Percentiles rank a stretch among this genome's conserved stretches.
These are phyloP conservation scores for Leptopilina syphax DNA, from an alignment of 2,888 invertebrate genomes.

Conservation along the genomic window DNA sequence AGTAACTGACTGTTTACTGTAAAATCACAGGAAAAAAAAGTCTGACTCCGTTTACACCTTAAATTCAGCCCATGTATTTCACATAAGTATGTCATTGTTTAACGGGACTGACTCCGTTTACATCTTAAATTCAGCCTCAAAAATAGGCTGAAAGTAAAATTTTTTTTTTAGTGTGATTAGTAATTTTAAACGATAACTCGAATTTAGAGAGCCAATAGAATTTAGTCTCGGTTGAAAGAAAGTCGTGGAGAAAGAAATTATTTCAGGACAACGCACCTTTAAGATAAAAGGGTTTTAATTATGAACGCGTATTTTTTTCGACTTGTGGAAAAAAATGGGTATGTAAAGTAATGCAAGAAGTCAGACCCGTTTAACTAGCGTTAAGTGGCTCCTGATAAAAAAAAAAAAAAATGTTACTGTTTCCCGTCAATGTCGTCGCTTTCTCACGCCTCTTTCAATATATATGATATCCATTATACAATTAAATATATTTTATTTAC, in stretches of 20 bases:
- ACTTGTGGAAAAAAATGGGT: background rate
- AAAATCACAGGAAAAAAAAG: too few species aligned
- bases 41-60: too few species aligned
- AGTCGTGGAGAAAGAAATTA: background rate
- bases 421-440: conserved; percentile 4
- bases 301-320: conserved; percentile 9
- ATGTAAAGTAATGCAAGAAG: conserved; percentile 32
- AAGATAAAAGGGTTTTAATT: conserved; percentile 22
- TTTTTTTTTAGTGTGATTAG: too few species aligned
- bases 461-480: background rate
- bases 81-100: too few species aligned
- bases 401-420: background rate
- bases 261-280: conserved; percentile 8
- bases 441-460: conserved; percentile 19
- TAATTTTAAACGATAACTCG: too few species aligned
- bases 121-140: too few species aligned
- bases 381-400: conserved; percentile 10
- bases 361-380: conserved; percentile 30
- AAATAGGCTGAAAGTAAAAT: too few species aligned
- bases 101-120: too few species aligned
- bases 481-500: background rate
- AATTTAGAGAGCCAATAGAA: too few species aligned
- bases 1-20: too few species aligned
- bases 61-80: too few species aligned
- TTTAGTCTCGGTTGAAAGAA: too few species aligned